phyloP scores from a whole-genome alignment of 2,888 invertebrate genomes.

The Scaptomyza parva region DNA sequence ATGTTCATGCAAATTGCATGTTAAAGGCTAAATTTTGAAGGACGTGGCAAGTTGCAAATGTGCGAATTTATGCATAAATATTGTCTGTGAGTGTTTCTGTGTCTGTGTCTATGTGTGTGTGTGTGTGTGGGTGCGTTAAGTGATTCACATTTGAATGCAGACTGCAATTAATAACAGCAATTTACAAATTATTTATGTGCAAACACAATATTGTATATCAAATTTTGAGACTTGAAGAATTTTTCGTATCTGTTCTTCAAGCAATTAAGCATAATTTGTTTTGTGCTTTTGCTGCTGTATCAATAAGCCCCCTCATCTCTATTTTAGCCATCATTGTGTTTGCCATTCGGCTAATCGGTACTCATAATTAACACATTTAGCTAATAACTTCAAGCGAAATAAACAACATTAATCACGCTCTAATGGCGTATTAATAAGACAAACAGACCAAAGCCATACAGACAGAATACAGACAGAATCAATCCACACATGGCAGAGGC shows the following conservation, averaged over 20 bases:
- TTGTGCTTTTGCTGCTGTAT: slow-evolving; percentile 1
- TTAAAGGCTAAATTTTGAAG: slow-evolving; percentile 40
- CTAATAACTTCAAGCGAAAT: slow-evolving; percentile 78
- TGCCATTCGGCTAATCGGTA: slow-evolving; percentile 55
- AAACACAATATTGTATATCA: background rate
- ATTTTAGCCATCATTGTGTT: background rate
- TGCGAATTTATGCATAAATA: slow-evolving; percentile 20
- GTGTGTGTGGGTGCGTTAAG: slow-evolving; percentile 12
- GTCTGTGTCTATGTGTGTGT: no score
- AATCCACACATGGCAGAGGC: slow-evolving; percentile 11
- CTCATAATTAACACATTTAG: slow-evolving; percentile 81
- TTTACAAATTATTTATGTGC: background rate
- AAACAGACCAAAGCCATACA: slow-evolving; percentile 51
- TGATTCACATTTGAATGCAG: slow-evolving; percentile 10
- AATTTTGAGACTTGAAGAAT: background rate
- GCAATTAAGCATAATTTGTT: slow-evolving; percentile 3
- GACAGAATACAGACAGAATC: background rate
- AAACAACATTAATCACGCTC: slow-evolving; percentile 80
- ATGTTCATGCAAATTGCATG: slow-evolving; percentile 31
- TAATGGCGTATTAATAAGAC: slow-evolving; percentile 77
- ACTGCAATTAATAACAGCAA: slow-evolving; percentile 2
- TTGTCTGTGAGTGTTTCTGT: no score
- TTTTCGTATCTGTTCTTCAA: background rate
- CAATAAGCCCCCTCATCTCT: background rate
- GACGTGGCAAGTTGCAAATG: slow-evolving; percentile 25